Evolutionary conservation across 2,888 invertebrate genomes (phyloP).

Genomic region (Idaea aversata): DNA sequence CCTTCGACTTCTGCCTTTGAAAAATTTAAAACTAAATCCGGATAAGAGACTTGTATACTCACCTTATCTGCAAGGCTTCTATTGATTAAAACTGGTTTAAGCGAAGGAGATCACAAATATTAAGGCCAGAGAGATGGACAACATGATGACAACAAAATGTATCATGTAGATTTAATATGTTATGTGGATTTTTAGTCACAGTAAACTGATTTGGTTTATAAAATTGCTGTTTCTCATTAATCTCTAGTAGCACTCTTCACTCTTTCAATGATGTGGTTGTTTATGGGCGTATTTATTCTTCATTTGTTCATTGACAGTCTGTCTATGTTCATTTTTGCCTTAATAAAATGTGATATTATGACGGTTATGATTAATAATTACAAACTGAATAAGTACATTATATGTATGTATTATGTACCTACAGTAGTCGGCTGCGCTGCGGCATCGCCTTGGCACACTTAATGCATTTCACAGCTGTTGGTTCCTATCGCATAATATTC

Average conservation of each 20-base stretch:
- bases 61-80: too few species aligned
- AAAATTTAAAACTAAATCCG: background rate
- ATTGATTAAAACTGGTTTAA: too few species aligned
- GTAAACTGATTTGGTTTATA: background rate
- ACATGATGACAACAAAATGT: background rate
- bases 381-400: background rate
- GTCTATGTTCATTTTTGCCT: background rate
- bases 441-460: constrained; percentile 48
- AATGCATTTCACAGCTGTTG: constrained; percentile 43
- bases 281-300: background rate
- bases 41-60: background rate
- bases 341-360: background rate
- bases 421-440: constrained; percentile 32
- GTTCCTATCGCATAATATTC: constrained; percentile 26
- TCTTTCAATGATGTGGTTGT: background rate
- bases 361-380: background rate
- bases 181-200: background rate
- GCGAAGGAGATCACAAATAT: too few species aligned
- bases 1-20: background rate
- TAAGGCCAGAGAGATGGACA: background rate
- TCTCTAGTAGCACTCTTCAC: background rate
- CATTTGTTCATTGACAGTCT: background rate
- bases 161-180: background rate
- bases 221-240: background rate
- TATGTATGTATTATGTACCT: constrained; percentile 1